Base-by-base conservation (phyloP, 2,113 vertebrate genomes). In the Notarius quadriscutis region DNA sequence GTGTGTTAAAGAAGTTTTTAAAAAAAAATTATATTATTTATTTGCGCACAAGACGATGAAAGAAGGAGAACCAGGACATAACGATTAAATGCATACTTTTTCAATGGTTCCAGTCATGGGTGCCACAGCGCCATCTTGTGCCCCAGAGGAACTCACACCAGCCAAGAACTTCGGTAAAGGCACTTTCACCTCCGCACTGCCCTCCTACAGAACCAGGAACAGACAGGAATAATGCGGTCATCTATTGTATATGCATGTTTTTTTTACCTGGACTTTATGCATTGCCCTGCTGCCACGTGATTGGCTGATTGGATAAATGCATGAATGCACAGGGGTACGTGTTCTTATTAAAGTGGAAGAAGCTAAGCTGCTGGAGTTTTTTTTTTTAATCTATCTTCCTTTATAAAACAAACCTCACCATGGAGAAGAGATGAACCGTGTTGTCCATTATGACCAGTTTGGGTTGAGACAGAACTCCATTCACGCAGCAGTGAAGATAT, bases 41-140 rank as follows among this genome's bases (percentile, higher is more conserved):
- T 41, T 41, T 41, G 3, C 41, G 34, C 17, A 34, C 67, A 69
- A 30, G 34, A 41, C 3, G 2, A 48, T 1, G 3, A 11, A 75
- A 22, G 15, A 34, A 72, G 17, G 20, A 34, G 6, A 72, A 75
- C 9, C 6, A 79, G 15, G 77, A 79, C 25, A 27, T 55, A 17
- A 11, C 2, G 55, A 1, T 58, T 62, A 48, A 62, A 62, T 25
- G 25, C 55, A 92, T 94, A 99, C 98, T 98, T 99, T 99, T 93
- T 99, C 98, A 83, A 99, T 96, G 53, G 97, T 99, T 89, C 98
- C 98, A 0, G 98, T 97, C 98, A 99, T 99, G 57, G 98, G 98
- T 0, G 98, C 98, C 67, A 97, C 86, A 0, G 97, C 93, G 18
- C 96, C 96, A 0, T 95, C 94, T 50, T 95, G 97, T 17, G 90